These are phyloP conservation scores for Tachuris rubrigastra DNA, from an alignment of 2,113 vertebrate species.

Conservation along the genomic window DNA sequence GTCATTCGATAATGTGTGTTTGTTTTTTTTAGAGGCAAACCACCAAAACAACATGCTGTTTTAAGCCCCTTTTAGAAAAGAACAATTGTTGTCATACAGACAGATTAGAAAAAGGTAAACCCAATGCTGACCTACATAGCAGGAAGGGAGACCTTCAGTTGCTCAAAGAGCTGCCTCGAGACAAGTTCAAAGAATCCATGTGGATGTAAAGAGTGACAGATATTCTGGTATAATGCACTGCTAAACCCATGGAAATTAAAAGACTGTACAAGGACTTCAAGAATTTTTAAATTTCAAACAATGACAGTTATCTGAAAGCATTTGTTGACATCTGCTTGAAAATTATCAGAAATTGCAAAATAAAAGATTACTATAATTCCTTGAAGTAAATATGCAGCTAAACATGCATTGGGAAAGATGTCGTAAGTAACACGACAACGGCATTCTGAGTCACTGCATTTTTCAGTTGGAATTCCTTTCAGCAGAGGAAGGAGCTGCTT, in stretches of 20 bases:
- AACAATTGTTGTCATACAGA: background rate
- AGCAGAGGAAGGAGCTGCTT: background rate
- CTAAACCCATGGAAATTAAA: background rate
- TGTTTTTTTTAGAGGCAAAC: background rate
- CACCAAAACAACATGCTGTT: background rate
- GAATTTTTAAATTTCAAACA: background rate
- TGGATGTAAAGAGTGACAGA: background rate
- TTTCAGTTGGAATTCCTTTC: background rate
- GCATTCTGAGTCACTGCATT: background rate
- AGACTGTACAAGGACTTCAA: background rate
- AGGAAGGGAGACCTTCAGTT: background rate
- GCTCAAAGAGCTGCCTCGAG: background rate
- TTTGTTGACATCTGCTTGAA: background rate
- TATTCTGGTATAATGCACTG: background rate
- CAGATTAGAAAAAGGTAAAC: background rate
- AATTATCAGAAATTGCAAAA: background rate
- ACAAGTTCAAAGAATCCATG: background rate
- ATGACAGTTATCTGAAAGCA: background rate
- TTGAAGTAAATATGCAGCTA: background rate
- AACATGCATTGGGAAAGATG: background rate
- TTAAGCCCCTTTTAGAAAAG: background rate
- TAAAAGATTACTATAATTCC: background rate
- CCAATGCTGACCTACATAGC: rapidly evolving
- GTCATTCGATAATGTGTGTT: background rate
- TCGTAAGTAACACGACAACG: background rate